phyloP scores from a whole-genome alignment of 2,888 invertebrate species.

The Tiphia femorata region DNA sequence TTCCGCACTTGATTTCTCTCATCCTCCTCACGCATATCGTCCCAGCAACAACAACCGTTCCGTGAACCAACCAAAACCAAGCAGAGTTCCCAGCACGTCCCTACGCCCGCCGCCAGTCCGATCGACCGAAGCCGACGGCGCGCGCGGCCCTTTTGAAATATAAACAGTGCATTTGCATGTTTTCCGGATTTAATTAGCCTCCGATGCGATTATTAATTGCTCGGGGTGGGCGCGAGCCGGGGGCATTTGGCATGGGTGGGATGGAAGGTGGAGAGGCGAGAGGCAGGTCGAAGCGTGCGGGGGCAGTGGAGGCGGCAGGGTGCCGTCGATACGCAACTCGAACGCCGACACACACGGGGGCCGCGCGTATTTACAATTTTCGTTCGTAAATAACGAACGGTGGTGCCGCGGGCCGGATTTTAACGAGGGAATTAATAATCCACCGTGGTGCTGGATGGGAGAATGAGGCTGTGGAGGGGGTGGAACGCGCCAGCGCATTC shows the following conservation, averaged over 20 bases:
- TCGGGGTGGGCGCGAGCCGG: slow-evolving; percentile 45
- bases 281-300: no score
- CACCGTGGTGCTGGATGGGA: slow-evolving; percentile 13
- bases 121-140: slow-evolving; percentile 43
- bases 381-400: slow-evolving; percentile 53
- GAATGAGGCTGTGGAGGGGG: slow-evolving; percentile 13
- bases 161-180: slow-evolving; percentile 66
- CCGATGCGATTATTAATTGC: slow-evolving; percentile 66
- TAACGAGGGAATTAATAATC: slow-evolving; percentile 55
- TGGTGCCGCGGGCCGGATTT: slow-evolving; percentile 49
- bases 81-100: slow-evolving; percentile 25
- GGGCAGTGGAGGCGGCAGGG: slow-evolving; percentile 48
- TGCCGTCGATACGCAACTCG: slow-evolving; percentile 44
- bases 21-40: no score
- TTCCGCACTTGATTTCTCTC: slow-evolving; percentile 14
- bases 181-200: slow-evolving; percentile 68
- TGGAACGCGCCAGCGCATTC: neutral
- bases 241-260: no score
- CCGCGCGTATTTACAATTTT: slow-evolving; percentile 58
- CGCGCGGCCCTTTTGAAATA: slow-evolving; percentile 62
- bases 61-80: slow-evolving; percentile 15
- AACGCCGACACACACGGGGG: no score
- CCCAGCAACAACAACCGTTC: neutral
- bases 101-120: slow-evolving; percentile 29
- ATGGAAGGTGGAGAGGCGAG: no score